A percentile compares a stretch with the other conserved stretches of the same genome.
Conservation (phyloP, 1,140 invertebrate genomes). For the Andricus grossulariae region DNA sequence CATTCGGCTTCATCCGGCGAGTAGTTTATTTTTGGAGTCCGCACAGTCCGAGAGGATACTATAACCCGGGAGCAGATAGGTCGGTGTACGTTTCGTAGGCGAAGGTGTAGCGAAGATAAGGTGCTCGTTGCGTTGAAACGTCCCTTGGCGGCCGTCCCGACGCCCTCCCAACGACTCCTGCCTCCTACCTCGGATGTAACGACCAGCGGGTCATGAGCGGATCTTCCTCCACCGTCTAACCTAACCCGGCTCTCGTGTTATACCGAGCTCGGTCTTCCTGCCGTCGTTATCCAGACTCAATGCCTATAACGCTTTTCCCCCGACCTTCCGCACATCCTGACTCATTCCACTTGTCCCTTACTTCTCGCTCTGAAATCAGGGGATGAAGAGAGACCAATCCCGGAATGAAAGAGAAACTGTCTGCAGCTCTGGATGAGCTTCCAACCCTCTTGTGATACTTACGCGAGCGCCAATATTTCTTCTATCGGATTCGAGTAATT, state of each 20-base stretch:
- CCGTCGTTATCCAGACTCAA: constrained; percentile 61
- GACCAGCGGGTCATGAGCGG: constrained; percentile 53
- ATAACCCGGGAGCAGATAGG: constrained; percentile 59
- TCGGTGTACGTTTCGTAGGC: constrained; percentile 58
- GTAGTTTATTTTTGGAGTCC: constrained; percentile 56
- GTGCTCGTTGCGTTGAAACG: constrained; percentile 73
- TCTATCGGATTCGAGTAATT: constrained; percentile 60
- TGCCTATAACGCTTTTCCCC: constrained; percentile 47
- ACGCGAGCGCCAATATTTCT: constrained; percentile 40
- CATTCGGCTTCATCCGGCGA: constrained; percentile 56
- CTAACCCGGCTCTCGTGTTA: constrained; percentile 59
- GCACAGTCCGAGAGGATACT: constrained; percentile 33
- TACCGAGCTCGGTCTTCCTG: constrained; percentile 57
- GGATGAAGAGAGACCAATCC: background rate
- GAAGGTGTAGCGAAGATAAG: constrained; percentile 72
- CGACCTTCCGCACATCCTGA: background rate
- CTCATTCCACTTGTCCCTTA: background rate
- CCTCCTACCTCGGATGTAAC: constrained; percentile 50
- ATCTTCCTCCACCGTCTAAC: constrained; percentile 48
- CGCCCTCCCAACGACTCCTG: constrained; percentile 43
- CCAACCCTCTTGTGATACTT: constrained; percentile 48
- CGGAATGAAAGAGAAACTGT: background rate
- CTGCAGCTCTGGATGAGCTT: background rate
- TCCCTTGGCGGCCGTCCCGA: constrained; percentile 68
- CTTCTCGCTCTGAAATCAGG: constrained; percentile 10